Evolutionary conservation across 2,888 invertebrate genomes (phyloP).

Genomic region (Nomada ruficornis): DNA sequence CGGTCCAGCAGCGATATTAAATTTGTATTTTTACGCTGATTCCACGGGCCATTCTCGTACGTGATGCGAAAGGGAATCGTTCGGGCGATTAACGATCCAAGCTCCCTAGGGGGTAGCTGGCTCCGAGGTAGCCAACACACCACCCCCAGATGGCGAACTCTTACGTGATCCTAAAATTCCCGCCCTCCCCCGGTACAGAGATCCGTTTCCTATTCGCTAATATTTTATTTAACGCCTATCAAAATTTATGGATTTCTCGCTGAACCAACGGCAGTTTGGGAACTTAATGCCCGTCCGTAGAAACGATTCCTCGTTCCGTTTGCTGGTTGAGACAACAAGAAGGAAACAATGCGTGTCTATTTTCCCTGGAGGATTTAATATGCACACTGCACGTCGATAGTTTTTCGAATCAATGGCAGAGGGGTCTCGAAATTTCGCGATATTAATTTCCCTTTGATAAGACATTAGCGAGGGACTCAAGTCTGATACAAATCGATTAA

Average conservation of each 20-base stretch:
- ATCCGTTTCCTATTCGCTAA: constrained; percentile 60
- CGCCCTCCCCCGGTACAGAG: constrained; percentile 37
- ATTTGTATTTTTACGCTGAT: constrained; percentile 88
- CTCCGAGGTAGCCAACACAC: constrained; percentile 63
- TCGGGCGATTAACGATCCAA: constrained; percentile 86
- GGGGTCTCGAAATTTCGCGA: neutral
- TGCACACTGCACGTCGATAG: neutral
- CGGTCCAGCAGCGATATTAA: constrained; percentile 84
- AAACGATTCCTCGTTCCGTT: constrained; percentile 4
- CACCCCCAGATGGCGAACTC: constrained; percentile 54
- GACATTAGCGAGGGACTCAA: neutral
- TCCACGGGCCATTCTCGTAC: constrained; percentile 85
- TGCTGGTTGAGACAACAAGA: too few species aligned
- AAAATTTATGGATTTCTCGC: constrained; percentile 81
- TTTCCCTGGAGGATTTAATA: neutral
- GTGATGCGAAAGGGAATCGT: constrained; percentile 86
- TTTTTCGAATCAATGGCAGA: neutral
- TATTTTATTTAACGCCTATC: constrained; percentile 83
- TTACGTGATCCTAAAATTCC: constrained; percentile 62
- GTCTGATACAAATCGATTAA: too few species aligned
- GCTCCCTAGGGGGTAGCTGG: constrained; percentile 77
- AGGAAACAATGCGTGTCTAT: constrained; percentile 13
- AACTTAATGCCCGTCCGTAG: constrained; percentile 34
- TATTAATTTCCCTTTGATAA: too few species aligned
- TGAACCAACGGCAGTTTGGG: constrained; percentile 34